Percentiles rank a stretch among this genome's conserved stretches.
Conservation (phyloP, 2,797 vertebrate species). For the Gymnodraco acuticeps region DNA sequence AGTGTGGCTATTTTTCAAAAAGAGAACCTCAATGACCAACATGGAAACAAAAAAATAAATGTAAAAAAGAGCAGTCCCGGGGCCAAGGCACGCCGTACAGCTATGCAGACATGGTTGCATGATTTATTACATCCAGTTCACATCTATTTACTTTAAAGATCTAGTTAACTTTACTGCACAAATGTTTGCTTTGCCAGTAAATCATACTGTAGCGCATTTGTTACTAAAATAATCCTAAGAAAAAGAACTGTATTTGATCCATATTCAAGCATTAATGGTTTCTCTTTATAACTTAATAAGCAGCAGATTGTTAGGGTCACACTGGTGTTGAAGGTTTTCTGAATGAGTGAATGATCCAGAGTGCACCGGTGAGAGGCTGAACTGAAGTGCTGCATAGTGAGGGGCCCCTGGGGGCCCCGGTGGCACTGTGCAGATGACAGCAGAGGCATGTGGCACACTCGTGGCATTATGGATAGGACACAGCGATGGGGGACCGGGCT, state of each 20-base stretch:
- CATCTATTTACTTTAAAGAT: conserved; percentile 56
- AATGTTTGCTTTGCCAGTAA: conserved; percentile 32
- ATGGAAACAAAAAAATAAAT: conserved; percentile 53
- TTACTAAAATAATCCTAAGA: not conserved
- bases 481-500: conserved; percentile 80
- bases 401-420: conserved; percentile 65
- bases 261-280: not conserved
- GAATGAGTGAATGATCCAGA: conserved; percentile 67
- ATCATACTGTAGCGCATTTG: not conserved
- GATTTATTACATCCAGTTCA: conserved; percentile 66
- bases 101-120: conserved; percentile 53
- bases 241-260: conserved; percentile 9
- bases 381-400: conserved; percentile 59
- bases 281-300: conserved; percentile 6
- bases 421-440: conserved; percentile 79
- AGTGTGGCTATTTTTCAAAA: conserved; percentile 81
- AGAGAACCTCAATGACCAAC: conserved; percentile 70
- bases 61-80: conserved; percentile 39
- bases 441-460: conserved; percentile 79
- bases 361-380: conserved; percentile 60
- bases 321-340: conserved; percentile 53
- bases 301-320: conserved; percentile 45
- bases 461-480: conserved; percentile 83
- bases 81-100: conserved; percentile 36
- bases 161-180: conserved; percentile 39